Base-by-base conservation (phyloP, 2,797 vertebrate species). In the Podarcis siculus region DNA sequence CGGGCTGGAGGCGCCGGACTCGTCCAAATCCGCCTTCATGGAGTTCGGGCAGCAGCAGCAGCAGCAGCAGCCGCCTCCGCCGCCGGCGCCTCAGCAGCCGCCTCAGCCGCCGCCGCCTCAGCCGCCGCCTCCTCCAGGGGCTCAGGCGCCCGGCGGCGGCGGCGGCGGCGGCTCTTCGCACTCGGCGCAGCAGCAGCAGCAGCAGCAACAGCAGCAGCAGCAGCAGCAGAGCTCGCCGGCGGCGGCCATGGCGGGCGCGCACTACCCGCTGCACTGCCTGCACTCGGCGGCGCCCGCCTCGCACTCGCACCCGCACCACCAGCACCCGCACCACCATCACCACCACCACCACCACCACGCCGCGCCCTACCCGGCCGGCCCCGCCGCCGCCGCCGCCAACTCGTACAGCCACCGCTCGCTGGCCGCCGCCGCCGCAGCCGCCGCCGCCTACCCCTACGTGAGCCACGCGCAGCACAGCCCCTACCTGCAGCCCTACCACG, bases 11-110 rank as follows among this genome's bases (percentile, higher is more conserved):
- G 98, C 98, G 97, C 98, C 98, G 97, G 99, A 99, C 98, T 99
- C 98, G 95, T 99, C 98, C 97, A 99, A 99, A 97, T 99, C 99
- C 95, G 98, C 99, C 95, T 99, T 99, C 98, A 99, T 99, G 98
- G 99, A 99, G 98, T 99, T 99, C 98, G 98, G 99, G 97, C 98
- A 99, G 96, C 97, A 97, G 92, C 96, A 96, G n/a, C n/a, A n/a
- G 91, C 96, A 92, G 88, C 96, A 93, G 87, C 96, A 93, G 27
- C 95, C 87, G 27, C 92, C 85, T 1, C 94, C 76, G 49, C 96
- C 89, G 73, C 95, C 88, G 71, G 95, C 92, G n/a, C 96, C 92
- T 23, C 95, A 90, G 32, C 96, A 95, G 91, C 96, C 93, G 87
- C 95, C 94, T 84, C 95, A 92, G 23, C 96, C 89, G 61, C 95